phyloP scores from a whole-genome alignment of 2,113 vertebrate genomes.

The Turdus rufiventris region DNA sequence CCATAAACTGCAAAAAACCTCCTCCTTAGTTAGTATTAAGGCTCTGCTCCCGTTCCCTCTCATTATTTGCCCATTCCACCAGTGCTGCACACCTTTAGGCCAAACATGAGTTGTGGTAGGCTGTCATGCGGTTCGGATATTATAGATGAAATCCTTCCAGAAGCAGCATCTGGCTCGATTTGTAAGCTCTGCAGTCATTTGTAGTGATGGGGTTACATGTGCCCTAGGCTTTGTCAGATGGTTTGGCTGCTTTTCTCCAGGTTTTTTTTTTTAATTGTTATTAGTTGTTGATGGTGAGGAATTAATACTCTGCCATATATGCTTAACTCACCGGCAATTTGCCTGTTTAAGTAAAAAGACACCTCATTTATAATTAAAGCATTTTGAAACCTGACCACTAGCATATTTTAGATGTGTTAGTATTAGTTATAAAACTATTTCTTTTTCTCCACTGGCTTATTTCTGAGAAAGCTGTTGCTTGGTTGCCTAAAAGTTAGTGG shows the following conservation, averaged over 20 bases:
- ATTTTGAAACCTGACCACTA: slow-evolving; percentile 7
- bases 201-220: slow-evolving; percentile 59
- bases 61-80: neutral
- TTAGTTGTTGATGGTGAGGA: slow-evolving; percentile 23
- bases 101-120: slow-evolving; percentile 61
- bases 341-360: neutral
- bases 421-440: neutral
- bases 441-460: neutral
- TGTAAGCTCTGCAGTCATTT: slow-evolving; percentile 65
- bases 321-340: slow-evolving; percentile 15
- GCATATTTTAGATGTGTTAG: neutral
- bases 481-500: neutral
- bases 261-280: neutral
- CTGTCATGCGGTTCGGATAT: slow-evolving; percentile 46
- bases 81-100: slow-evolving; percentile 57
- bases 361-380: neutral
- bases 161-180: slow-evolving; percentile 68
- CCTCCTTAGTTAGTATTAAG: neutral
- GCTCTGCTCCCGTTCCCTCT: neutral
- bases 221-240: slow-evolving; percentile 69
- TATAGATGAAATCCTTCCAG: slow-evolving; percentile 71
- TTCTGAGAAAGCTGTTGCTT: neutral
- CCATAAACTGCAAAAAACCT: neutral
- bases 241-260: slow-evolving; percentile 55
- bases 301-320: neutral